Conservation (phyloP, 1,140 invertebrate genomes). For the Coboldia fuscipes region DNA sequence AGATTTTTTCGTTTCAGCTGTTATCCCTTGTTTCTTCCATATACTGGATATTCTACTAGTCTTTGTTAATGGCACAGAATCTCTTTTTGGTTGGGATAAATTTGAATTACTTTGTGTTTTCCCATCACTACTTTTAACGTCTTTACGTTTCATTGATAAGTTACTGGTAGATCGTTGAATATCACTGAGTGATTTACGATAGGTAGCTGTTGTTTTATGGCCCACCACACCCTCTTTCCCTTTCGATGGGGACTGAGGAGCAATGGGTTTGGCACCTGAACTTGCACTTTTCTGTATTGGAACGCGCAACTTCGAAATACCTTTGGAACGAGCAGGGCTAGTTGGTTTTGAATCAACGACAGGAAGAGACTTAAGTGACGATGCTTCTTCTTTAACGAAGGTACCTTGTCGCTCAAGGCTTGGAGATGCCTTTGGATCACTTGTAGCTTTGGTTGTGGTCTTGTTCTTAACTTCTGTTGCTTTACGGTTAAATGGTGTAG, state of each 20-base stretch:
- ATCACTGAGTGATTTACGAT: constrained; percentile 15
- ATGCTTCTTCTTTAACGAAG: constrained; percentile 61
- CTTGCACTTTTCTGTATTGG: constrained; percentile 2
- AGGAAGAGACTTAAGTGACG: constrained; percentile 21
- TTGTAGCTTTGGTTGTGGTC: constrained; percentile 8
- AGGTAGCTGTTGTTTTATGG: background rate
- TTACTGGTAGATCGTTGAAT: constrained; percentile 27
- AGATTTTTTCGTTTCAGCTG: constrained; percentile 40
- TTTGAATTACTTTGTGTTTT: constrained; percentile 30
- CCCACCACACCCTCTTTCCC: too few species aligned
- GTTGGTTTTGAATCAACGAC: constrained; percentile 20
- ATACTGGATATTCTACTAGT: constrained; percentile 72
- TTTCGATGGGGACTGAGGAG: background rate
- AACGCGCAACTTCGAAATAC: background rate
- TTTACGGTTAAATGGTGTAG: constrained; percentile 10
- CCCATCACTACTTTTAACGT: constrained; percentile 20
- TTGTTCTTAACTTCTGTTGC: background rate
- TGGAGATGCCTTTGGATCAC: constrained; percentile 6
- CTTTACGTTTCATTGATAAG: constrained; percentile 16
- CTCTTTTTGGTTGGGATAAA: constrained; percentile 23
- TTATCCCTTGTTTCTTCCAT: constrained; percentile 54
- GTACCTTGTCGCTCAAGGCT: constrained; percentile 58
- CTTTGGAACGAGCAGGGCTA: constrained; percentile 15
- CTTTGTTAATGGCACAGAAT: too few species aligned
- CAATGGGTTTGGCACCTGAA: background rate